Evolutionary conservation across 1,140 invertebrate genomes (phyloP), one percentile per base, ranked within the genome.

Genomic region (Drosophila nasuta): DNA sequence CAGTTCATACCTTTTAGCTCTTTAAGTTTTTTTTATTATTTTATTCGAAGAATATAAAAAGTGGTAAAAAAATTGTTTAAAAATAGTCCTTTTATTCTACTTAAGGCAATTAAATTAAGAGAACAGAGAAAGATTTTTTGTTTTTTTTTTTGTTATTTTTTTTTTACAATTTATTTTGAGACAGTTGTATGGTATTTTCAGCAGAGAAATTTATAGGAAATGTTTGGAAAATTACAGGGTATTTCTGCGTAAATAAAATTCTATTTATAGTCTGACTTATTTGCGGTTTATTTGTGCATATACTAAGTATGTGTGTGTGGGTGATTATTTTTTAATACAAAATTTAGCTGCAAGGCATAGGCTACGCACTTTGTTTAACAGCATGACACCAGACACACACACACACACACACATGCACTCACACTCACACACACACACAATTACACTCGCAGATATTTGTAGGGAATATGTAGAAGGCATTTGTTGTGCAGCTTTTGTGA

Each of bases 281-380:
- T 59, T 72, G 35, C 35, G 38, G 43, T 52, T 48, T 67, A 33
- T 43, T 52, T 56, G 30, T 65, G 35, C 25, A 43, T 13, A 43
- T 43, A n/a, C 41, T 43, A 43, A 43, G n/a, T 13, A 43, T 43
- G 33, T 8, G 41, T 52, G 75, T 78, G 67, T 74, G 62, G 70
- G 79, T 75, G 85, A 89, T 89, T 89, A 89, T 89, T 89, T 89
- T 89, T 89, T 89, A 89, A 89, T 89, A 89, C 74, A 73, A 89
- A 81, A 76, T 49, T 70, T 57, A 43, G 85, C 83, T 83, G 51
- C 48, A 57, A 66, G 83, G 83, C 83, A 87, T 83, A 64, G 80
- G 85, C 85, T 88, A 87, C 83, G 83, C 83, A 87, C 83, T 87
- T 87, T 87, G 83, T 87, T 87, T 72, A 83, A 78, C 83, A 80